Conservation (phyloP, 2,113 vertebrate species). For the Camelus dromedarius region DNA sequence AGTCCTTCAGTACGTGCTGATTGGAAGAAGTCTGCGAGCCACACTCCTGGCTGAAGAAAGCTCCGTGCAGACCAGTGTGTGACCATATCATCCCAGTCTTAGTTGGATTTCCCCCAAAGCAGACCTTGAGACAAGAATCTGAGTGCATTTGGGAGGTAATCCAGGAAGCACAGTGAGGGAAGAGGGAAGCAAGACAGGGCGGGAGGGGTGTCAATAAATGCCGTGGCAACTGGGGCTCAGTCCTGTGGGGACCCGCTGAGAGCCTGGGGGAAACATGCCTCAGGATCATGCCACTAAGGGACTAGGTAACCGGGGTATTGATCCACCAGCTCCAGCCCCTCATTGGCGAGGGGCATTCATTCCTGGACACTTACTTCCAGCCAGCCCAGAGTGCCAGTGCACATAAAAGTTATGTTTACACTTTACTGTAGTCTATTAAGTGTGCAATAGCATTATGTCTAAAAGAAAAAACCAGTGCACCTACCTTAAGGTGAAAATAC, state of each 20-base stretch:
- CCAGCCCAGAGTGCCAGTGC: background rate
- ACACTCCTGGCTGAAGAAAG: background rate
- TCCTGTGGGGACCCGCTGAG: background rate
- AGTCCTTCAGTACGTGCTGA: background rate
- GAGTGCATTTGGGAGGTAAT: background rate
- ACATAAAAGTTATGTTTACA: background rate
- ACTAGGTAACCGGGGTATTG: background rate
- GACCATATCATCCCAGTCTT: background rate
- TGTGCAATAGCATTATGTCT: background rate
- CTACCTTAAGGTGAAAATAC: background rate
- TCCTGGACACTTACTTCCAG: background rate
- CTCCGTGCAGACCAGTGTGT: background rate
- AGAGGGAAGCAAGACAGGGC: background rate
- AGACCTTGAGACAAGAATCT: slow-evolving; percentile 12
- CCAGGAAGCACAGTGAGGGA: background rate
- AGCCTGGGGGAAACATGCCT: background rate
- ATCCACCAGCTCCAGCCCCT: background rate
- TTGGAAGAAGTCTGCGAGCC: background rate
- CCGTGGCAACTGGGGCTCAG: too few relatives aligned
- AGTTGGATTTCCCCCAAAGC: background rate
- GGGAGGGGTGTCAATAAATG: background rate
- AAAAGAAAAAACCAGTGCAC: background rate
- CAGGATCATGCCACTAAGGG: background rate
- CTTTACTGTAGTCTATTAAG: background rate
- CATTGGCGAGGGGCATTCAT: background rate